Base-by-base conservation (phyloP, 2,797 vertebrate species). In the Erethizon dorsatum region DNA sequence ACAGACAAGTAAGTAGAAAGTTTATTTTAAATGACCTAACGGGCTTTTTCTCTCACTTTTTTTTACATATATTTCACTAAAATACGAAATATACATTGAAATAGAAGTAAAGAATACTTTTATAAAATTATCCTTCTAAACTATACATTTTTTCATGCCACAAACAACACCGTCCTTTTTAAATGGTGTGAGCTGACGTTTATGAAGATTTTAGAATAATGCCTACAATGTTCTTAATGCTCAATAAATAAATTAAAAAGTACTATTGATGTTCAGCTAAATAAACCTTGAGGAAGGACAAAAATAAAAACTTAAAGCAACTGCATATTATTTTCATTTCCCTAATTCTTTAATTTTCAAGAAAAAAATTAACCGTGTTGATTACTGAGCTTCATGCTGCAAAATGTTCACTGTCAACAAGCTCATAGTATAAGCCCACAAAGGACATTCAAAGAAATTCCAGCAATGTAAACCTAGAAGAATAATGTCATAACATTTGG, bases 111-210 rank as follows among this genome's bases (percentile, higher is more conserved):
- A 45, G 2, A 13, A 37, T 83, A 85, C 22, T 87, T 22, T 20
- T 96, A 65, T 86, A 69, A 95, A 83, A 79, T 50, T 73, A 95
- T 31, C 73, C 57, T 97, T 91, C 83, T 87, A 96, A 96, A 83
- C 28, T 77, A 77, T 56, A 33, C 24, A 20, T 95, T 65, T 96
- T 96, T 80, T 61, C 84, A 82, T 10, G 65, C 2, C 14, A 57
- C 56, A 56, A n/a, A 50, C 54, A 95, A 82, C 31, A 80, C 85
- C 78, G 85, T 86, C 24, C 1, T 94, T 71, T 90, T 83, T 75
- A 97, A 95, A 47, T 45, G 37, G 24, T 59, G 24, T 31, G 67
- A 87, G 79, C 45, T 56, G 26, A 80, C 65, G 11, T 77, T 92
- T 61, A 47, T 41, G 10, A 78, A 56, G 24, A 78, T 71, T 63